Conservation (phyloP, 2,113 vertebrate species). For the Amphilophus citrinellus region DNA sequence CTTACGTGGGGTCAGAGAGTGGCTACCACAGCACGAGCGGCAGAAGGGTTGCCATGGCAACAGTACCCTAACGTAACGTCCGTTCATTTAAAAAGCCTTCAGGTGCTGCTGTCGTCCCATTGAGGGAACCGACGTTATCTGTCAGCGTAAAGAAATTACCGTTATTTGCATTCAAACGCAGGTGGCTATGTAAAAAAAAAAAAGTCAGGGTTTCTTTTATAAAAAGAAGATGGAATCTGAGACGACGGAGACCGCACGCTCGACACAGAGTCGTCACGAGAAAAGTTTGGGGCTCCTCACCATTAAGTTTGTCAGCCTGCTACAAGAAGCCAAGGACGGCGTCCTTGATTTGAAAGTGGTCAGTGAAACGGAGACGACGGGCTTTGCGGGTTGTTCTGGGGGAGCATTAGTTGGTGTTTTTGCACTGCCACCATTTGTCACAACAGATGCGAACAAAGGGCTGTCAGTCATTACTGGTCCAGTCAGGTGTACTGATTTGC, state of each 20-base stretch:
- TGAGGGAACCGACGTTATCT: slow-evolving; percentile 26
- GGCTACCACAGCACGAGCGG: slow-evolving; percentile 4
- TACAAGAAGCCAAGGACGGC: slow-evolving; percentile 82
- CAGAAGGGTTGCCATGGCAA: slow-evolving; percentile 71
- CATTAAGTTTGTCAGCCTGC: slow-evolving; percentile 82
- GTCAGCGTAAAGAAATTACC: not conserved
- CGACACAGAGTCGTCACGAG: slow-evolving; percentile 82
- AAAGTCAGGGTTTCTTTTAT: not conserved
- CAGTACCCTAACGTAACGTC: slow-evolving; percentile 78
- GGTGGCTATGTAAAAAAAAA: not conserved
- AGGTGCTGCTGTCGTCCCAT: slow-evolving; percentile 20
- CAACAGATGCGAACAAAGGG: slow-evolving; percentile 59
- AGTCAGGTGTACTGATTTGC: slow-evolving; percentile 65
- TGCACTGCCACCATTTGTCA: not conserved
- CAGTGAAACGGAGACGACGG: slow-evolving; percentile 48
- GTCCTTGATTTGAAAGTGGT: slow-evolving; percentile 88
- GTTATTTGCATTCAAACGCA: not conserved
- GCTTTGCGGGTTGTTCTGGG: not conserved
- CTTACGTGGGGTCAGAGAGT: not conserved
- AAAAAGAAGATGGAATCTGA: slow-evolving; percentile 63
- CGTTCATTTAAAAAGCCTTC: slow-evolving; percentile 67
- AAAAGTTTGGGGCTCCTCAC: slow-evolving; percentile 87
- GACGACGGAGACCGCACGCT: slow-evolving; percentile 68
- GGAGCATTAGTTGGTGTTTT: not conserved
- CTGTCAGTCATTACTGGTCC: slow-evolving; percentile 1